phyloP scores from a whole-genome alignment of 2,113 vertebrate species.

The Pterocles gutturalis region DNA sequence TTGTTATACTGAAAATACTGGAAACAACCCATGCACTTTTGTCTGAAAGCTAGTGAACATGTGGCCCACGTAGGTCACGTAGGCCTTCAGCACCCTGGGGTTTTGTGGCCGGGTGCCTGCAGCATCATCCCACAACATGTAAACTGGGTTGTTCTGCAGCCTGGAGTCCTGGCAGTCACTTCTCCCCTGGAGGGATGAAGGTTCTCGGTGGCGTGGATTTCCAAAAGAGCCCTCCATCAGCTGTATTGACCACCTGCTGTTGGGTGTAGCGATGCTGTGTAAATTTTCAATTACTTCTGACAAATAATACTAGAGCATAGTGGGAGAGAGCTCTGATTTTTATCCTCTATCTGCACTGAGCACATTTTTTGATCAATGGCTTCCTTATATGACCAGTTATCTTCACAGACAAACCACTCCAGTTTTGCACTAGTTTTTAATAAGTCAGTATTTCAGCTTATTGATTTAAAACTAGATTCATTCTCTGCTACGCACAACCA shows the following conservation, averaged over 20 bases:
- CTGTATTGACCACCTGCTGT: background rate
- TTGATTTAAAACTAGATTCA: background rate
- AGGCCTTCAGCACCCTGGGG: background rate
- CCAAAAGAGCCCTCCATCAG: background rate
- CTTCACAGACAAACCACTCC: background rate
- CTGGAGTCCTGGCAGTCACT: background rate
- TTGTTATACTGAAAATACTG: background rate
- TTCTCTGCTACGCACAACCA: background rate
- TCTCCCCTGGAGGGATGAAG: background rate
- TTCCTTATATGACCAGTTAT: background rate
- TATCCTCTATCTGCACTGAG: background rate
- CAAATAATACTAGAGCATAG: background rate
- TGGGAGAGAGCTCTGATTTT: background rate
- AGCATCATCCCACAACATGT: background rate
- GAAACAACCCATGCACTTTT: background rate
- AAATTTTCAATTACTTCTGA: background rate
- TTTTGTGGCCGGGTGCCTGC: background rate
- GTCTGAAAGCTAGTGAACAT: background rate
- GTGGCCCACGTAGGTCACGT: rapidly evolving
- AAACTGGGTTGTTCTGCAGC: background rate
- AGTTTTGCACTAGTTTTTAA: background rate
- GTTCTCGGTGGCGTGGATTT: background rate
- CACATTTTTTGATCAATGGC: background rate
- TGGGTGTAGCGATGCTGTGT: background rate
- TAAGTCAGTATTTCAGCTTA: background rate